These are phyloP conservation scores for Genyomyrus donnyi DNA, from an alignment of 2,113 vertebrate species.

Conservation along the genomic window DNA sequence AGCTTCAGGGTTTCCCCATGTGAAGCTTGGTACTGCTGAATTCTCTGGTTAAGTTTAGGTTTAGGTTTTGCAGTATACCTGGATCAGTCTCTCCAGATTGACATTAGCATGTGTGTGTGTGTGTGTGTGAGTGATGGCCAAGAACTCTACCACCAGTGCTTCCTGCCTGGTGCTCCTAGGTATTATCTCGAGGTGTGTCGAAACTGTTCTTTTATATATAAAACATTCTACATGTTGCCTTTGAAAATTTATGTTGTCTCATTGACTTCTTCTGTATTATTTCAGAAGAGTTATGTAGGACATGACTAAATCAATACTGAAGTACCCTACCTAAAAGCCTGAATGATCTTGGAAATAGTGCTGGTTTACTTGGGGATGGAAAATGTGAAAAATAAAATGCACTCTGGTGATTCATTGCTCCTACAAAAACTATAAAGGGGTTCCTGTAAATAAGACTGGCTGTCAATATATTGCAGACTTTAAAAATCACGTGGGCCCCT, in stretches of 20 bases:
- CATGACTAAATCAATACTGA: background rate
- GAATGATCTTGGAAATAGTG: background rate
- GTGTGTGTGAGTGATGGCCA: background rate
- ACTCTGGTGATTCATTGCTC: background rate
- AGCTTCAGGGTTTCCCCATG: background rate
- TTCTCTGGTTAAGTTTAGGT: background rate
- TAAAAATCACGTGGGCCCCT: background rate
- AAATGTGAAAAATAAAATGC: background rate
- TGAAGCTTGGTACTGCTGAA: background rate
- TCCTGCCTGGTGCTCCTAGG: background rate
- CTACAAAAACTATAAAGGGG: background rate
- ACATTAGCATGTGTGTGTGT: background rate
- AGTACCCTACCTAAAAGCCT: background rate
- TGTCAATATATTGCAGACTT: background rate
- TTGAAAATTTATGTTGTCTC: background rate
- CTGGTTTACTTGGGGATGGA: background rate
- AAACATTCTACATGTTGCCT: background rate
- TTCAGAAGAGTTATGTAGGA: background rate
- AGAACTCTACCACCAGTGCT: background rate
- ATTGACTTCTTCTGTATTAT: background rate
- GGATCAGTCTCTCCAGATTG: background rate
- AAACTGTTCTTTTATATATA: background rate
- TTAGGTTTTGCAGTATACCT: background rate
- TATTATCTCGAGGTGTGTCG: background rate
- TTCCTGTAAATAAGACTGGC: background rate